Percentiles rank a stretch among this genome's conserved stretches.
Evolutionary conservation across 2,888 invertebrate genomes (phyloP).

Genomic region (Agriopis aurantiaria): DNA sequence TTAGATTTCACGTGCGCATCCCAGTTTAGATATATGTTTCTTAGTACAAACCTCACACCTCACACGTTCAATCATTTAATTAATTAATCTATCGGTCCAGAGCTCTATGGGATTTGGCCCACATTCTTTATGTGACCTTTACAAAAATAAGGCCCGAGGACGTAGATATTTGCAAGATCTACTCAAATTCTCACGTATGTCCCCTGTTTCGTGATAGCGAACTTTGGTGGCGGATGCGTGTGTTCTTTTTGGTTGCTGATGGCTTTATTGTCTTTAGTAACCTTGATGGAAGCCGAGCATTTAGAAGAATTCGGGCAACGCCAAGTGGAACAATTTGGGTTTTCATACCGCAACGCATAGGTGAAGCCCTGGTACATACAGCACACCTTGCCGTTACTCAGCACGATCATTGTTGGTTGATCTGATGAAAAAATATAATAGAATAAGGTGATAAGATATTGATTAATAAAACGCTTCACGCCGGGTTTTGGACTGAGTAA

Average conservation of each 20-base stretch:
- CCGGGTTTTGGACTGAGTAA: too few species aligned
- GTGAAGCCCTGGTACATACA: conserved; percentile 26
- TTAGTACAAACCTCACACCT: too few species aligned
- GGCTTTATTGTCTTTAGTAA: background rate
- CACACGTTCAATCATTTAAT: too few species aligned
- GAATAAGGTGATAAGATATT: background rate
- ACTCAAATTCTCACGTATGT: conserved; percentile 7
- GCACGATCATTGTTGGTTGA: background rate
- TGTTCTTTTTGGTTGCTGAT: conserved; percentile 6
- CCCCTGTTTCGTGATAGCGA: conserved; percentile 1
- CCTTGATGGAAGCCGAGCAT: conserved; percentile 22
- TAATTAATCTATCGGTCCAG: too few species aligned
- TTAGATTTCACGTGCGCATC: too few species aligned
- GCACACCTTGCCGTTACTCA: conserved; percentile 43
- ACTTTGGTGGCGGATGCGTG: conserved; percentile 17
- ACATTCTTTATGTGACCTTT: too few species aligned
- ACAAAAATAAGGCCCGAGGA: too few species aligned
- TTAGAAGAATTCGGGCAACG: conserved; percentile 35
- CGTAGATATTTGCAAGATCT: too few species aligned
- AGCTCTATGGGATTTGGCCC: too few species aligned
- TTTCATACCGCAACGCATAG: background rate
- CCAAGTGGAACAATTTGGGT: conserved; percentile 30
- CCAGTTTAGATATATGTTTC: too few species aligned
- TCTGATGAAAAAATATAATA: background rate
- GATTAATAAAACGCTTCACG: background rate